Evolutionary conservation across 2,797 vertebrate species (phyloP), one percentile per base, ranked within the genome.

Genomic region (Balearica regulorum): DNA sequence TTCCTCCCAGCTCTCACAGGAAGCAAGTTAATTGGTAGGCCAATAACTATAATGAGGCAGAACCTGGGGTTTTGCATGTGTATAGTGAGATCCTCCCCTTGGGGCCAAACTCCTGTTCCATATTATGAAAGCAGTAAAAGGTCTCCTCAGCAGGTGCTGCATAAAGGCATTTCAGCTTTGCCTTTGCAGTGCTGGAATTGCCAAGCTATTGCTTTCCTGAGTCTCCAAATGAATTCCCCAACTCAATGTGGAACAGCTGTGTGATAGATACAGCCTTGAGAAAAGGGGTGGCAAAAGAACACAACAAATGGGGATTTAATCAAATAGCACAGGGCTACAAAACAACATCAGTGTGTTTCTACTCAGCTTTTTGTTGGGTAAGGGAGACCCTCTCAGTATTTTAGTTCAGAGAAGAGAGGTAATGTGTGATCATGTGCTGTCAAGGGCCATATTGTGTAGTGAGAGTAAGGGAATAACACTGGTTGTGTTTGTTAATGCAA

Each of bases 21-120:
- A 96, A 97, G 90, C 84, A 14, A 93, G 87, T 95, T 97, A 97
- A 97, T 97, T 97, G 97, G 93, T 94, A 94, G 87, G 72, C 95
- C 93, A 96, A 66, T 96, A 96, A 96, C 87, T 76, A 95, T 96
- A 97, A 97, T 91, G 96, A 97, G 93, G 95, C 95, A 97, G 93
- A 96, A 96, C 96, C 95, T 96, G 95, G 96, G 93, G 95, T 93
- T 97, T 96, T 97, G 95, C 94, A 41, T 95, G 95, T 94, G 89
- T 90, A 95, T 51, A 48, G 93, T 16, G 9, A 95, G 91, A 97
- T 93, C 92, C 94, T 94, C 90, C 95, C 93, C 97, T 97, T 95
- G 95, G 95, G 96, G 97, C 97, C 96, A 97, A 94, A 97, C 94
- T 97, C 90, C 97, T 97, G 97, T 97, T 97, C 93, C 93, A 79